phyloP scores from a whole-genome alignment of 2,113 vertebrate species.

The Myiozetetes cayanensis region DNA sequence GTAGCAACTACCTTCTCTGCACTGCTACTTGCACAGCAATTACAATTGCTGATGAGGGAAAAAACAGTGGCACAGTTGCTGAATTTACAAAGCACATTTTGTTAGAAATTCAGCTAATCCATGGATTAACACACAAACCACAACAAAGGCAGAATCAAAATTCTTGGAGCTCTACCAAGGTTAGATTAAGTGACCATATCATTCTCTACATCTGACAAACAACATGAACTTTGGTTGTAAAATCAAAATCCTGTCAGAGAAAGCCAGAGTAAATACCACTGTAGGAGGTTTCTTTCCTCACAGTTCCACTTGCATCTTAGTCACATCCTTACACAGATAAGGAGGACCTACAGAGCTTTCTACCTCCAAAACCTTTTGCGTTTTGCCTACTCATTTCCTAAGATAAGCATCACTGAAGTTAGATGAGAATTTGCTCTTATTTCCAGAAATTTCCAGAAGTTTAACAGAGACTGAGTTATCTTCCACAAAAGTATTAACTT shows the following conservation, averaged over 20 bases:
- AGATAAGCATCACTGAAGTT: neutral
- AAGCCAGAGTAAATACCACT: neutral
- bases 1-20: neutral
- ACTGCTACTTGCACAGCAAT: neutral
- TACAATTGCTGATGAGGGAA: neutral
- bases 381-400: neutral
- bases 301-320: neutral
- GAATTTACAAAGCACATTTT: neutral
- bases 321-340: neutral
- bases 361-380: neutral
- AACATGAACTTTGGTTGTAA: neutral
- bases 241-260: neutral
- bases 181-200: neutral
- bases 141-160: neutral
- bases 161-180: neutral
- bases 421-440: neutral
- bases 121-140: neutral
- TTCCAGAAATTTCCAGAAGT: neutral
- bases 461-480: neutral
- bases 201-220: neutral
- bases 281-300: neutral
- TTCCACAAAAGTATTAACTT: neutral
- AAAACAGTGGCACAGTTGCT: neutral
- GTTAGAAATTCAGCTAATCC: slow-evolving; percentile 2
- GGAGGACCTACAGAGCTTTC: neutral